Evolutionary conservation across 2,888 invertebrate species (phyloP), one percentile per base, ranked within the genome.

Genomic region (Gryllus longicercus): DNA sequence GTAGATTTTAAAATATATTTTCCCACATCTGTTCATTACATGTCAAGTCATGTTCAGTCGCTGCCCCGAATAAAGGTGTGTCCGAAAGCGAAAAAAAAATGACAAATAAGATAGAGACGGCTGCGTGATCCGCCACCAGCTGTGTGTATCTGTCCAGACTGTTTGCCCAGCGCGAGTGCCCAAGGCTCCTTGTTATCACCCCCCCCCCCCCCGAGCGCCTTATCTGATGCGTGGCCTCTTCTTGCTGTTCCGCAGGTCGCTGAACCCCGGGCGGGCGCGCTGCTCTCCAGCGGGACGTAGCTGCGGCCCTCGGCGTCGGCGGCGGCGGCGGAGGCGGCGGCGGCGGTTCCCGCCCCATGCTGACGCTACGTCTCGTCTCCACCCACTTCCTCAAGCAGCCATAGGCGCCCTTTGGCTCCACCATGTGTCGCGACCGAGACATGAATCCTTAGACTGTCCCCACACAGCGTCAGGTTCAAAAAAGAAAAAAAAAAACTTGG

Each of bases 301-400:
- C 75, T 14, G 75, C 75, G 25, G 75, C 21, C 21, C 14, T 14
- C 25, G 25, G 75, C 74, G 74, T 14, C 75, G 23, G 75, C 75
- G 25, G 75, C 75, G 75, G 63, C 63, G 63, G 63, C 25, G 21
- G 25, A 16, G 23, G 75, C 75, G 79, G 79, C 74, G 77, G 79
- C 77, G 81, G 77, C 77, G 79, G 77, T 78, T 79, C 21, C 86
- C 86, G 85, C 85, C 86, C 86, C 90, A 96, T 96, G 96, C 95
- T 96, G 92, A 95, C 94, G 90, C 93, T 96, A 93, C 93, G 95
- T 90, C 91, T 96, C 87, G 95, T 96, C 84, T 95, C 96, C 88
- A 96, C 95, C 87, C 96, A 96, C 89, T 96, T 96, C 88, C 90
- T 96, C 88, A 96, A 96, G 90, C 96, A 96, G 89, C 96, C 96